phyloP scores from a whole-genome alignment of 2,797 vertebrate species.

The Saxicola maurus region DNA sequence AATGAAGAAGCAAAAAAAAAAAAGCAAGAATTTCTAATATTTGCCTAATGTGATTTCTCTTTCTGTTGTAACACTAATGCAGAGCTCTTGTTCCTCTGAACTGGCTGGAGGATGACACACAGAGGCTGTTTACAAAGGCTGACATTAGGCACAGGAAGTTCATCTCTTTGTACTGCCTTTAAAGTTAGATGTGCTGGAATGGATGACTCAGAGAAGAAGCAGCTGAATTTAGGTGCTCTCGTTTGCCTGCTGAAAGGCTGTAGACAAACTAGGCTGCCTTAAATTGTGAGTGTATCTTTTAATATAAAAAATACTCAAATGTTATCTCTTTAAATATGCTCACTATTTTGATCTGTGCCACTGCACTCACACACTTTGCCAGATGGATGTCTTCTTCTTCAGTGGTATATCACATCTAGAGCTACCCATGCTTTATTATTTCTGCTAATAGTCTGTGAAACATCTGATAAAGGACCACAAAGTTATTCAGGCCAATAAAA shows the following conservation, averaged over 20 bases:
- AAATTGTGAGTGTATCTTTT: neutral
- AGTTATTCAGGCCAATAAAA: neutral
- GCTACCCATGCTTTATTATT: neutral
- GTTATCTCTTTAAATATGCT: conserved; percentile 5
- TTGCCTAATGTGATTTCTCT: neutral
- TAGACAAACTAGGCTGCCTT: neutral
- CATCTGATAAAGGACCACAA: neutral
- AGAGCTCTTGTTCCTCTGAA: neutral
- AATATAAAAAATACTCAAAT: neutral
- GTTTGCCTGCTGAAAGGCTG: neutral
- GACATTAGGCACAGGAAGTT: neutral
- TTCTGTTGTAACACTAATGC: neutral
- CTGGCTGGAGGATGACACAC: neutral
- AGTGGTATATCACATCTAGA: neutral
- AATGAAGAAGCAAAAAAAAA: neutral
- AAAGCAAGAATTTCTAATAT: neutral
- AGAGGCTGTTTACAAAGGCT: neutral
- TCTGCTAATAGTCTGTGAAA: neutral
- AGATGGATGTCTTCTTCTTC: neutral
- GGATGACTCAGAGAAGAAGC: neutral
- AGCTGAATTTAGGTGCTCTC: neutral
- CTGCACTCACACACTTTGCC: neutral
- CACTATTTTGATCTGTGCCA: neutral
- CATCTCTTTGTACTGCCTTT: neutral
- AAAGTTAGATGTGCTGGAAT: neutral